Base-by-base conservation (phyloP, 1,140 invertebrate genomes). In the Diorhabda sublineata region DNA sequence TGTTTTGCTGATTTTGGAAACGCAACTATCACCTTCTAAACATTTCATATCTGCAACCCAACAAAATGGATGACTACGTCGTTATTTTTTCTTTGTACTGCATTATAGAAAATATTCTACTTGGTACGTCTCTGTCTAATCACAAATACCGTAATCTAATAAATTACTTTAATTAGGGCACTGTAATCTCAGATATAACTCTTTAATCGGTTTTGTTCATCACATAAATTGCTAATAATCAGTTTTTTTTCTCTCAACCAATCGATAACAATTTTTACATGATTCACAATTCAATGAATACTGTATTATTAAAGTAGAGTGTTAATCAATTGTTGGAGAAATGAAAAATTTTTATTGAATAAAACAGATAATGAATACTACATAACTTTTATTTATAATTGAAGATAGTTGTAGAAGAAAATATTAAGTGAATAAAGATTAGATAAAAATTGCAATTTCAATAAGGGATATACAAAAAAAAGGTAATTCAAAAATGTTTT, bases 171-270 rank as follows among this genome's bases (percentile, higher is more conserved):
- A 52, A 52, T 52, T 52, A n/a, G 47, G 6, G n/a, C n/a, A 52
- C 47, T 52, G n/a, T 52, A 52, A n/a, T 52, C 4, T 52, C 6
- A n/a, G n/a, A 52, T 6, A n/a, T 52, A 52, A 6, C 6, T 52
- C n/a, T 52, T 52, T 52, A 52, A 52, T 52, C 47, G 47, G 47
- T 52, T 52, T 52, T n/a, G 47, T 8, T 52, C 47, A 52, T 52
- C 47, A 8, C 47, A 2, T n/a, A 52, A 52, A 52, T 52, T 6
- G 47, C 47, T 52, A 52, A 3, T 52, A 52, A 26, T 1, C 26
- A 26, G 26, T 52, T 52, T 6, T 52, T 52, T 52, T 52, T 52
- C n/a, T 52, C 6, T 52, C n/a, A 52, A 52, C n/a, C 6, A 52
- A 52, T 52, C 47, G 47, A 52, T 52, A 52, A n/a, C n/a, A 52